A percentile compares a stretch with the other conserved stretches of the same genome.
Conservation (phyloP, 2,797 vertebrate species). For the Halcyon leucocephala region DNA sequence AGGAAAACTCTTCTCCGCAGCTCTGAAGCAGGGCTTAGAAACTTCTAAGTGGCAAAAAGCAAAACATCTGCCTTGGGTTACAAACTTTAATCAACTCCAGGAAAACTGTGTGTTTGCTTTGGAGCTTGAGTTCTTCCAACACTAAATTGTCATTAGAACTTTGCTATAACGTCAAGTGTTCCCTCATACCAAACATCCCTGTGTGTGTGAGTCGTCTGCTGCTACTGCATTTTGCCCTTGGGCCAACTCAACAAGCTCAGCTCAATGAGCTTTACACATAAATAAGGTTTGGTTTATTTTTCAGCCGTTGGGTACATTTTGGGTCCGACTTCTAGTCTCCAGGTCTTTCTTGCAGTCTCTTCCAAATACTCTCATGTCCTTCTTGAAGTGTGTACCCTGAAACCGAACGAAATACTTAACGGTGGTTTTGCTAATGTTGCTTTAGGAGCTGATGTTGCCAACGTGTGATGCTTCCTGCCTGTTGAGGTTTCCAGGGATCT, state of each 20-base stretch:
- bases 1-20: not conserved
- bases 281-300: not conserved
- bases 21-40: not conserved
- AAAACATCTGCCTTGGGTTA: not conserved
- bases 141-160: not conserved
- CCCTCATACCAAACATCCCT: not conserved
- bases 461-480: not conserved
- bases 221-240: not conserved
- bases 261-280: not conserved
- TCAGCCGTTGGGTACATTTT: not conserved
- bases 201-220: not conserved
- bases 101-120: not conserved
- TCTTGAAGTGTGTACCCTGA: not conserved
- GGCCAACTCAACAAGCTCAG: not conserved
- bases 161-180: not conserved
- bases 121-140: not conserved
- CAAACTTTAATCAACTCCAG: not conserved
- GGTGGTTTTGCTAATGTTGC: not conserved
- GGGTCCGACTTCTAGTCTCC: not conserved
- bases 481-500: rapidly evolving
- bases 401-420: not conserved
- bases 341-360: not conserved
- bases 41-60: not conserved
- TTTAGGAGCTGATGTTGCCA: not conserved
- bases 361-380: not conserved